phyloP scores from a whole-genome alignment of 2,797 vertebrate genomes.

The Lacerta bilineata region DNA sequence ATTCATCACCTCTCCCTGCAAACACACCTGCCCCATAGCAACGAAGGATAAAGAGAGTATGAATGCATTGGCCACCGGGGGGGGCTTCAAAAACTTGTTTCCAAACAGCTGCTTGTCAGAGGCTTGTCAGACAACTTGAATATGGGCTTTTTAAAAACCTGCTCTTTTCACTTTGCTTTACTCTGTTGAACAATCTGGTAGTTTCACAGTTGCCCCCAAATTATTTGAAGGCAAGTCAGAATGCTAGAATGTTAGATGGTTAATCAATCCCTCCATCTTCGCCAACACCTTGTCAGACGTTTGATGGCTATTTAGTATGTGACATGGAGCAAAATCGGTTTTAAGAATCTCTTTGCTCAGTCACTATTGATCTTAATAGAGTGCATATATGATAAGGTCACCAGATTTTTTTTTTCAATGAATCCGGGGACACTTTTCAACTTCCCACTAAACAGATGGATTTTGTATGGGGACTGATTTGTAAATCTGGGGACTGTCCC shows the following conservation, averaged over 20 bases:
- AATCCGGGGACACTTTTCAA: no score
- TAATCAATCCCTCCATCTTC: neutral
- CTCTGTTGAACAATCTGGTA: neutral
- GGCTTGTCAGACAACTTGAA: neutral
- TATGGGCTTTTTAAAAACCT: neutral
- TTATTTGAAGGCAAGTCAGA: neutral
- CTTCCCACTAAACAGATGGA: no score
- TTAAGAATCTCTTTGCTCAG: neutral
- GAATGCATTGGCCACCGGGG: neutral
- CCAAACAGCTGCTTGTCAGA: neutral
- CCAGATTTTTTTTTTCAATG: no score
- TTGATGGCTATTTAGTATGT: neutral
- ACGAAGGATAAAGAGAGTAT: neutral
- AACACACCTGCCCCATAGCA: neutral
- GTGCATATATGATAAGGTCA: neutral
- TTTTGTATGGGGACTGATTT: no score
- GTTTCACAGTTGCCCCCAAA: neutral
- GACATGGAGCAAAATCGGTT: neutral
- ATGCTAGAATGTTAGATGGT: constrained; percentile 1
- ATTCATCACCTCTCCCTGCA: neutral
- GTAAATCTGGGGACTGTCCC: no score
- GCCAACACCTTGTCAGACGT: neutral
- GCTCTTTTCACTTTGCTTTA: neutral
- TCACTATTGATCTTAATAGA: neutral
- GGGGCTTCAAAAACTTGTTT: neutral